A percentile compares a stretch with the other conserved stretches of the same genome.
Conservation (phyloP, 2,113 vertebrate species). For the Gasterosteus nipponicus region DNA sequence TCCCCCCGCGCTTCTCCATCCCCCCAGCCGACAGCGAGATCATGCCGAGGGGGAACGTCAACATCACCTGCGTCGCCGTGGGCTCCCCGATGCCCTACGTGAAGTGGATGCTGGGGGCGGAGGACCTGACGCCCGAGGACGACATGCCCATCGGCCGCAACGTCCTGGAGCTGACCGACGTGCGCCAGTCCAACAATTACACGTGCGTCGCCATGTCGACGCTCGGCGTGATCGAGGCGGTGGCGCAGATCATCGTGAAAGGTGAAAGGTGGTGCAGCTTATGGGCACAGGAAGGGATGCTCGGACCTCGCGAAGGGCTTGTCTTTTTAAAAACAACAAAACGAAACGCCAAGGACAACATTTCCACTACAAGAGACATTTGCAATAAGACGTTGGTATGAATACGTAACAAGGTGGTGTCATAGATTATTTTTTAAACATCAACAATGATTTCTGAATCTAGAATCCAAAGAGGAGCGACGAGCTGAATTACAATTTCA, state of each 20-base stretch:
- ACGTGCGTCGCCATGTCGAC: conserved; percentile 99
- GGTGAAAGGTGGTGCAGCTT: conserved; percentile 77
- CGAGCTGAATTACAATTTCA: not conserved
- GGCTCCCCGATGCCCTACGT: conserved; percentile 99
- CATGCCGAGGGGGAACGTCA: conserved; percentile 97
- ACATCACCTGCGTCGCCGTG: conserved; percentile 98
- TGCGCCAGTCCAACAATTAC: conserved; percentile 97
- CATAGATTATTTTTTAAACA: not conserved
- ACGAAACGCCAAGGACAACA: not conserved
- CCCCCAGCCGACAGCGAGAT: conserved; percentile 98
- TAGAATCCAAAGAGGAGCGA: not conserved
- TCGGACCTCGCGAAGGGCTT: conserved; percentile 2
- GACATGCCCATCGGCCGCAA: conserved; percentile 99
- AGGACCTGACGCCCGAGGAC: conserved; percentile 97
- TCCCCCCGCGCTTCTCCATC: conserved; percentile 97
- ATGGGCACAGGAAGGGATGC: not conserved
- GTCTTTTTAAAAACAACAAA: no score
- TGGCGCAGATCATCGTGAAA: conserved; percentile 98
- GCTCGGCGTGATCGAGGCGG: conserved; percentile 96
- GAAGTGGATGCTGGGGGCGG: conserved; percentile 98
- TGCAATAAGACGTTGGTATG: not conserved
- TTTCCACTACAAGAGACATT: not conserved
- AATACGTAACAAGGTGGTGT: not conserved
- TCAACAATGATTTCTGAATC: not conserved
- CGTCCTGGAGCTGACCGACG: conserved; percentile 95